These are phyloP conservation scores for Psittacula cyanocephala DNA, from an alignment of 2,113 vertebrate species.

Conservation along the genomic window DNA sequence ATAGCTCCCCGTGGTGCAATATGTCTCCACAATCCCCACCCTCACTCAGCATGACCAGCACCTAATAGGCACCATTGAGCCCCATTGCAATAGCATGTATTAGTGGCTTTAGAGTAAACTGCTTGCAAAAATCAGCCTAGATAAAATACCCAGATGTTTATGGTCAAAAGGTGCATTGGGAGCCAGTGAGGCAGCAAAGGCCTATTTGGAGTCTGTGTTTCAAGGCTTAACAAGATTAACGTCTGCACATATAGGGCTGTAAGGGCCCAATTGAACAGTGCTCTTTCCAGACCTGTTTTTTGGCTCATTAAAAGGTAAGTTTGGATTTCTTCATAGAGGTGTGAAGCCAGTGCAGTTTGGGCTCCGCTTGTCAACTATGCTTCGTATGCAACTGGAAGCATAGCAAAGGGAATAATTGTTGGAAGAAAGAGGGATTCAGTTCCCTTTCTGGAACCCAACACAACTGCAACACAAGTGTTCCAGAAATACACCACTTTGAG, in stretches of 20 bases:
- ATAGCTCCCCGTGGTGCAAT: not conserved
- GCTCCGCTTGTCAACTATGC: not conserved
- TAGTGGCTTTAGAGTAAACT: slow-evolving; percentile 40
- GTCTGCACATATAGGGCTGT: not conserved
- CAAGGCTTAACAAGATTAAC: slow-evolving; percentile 34
- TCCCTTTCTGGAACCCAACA: not conserved
- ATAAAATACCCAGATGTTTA: slow-evolving; percentile 64
- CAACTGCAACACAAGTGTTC: not conserved
- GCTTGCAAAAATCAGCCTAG: slow-evolving; percentile 36
- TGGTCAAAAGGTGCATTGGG: slow-evolving; percentile 52
- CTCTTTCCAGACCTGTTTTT: not conserved
- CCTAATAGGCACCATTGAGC: slow-evolving; percentile 15
- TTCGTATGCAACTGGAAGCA: not conserved
- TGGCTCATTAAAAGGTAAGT: not conserved
- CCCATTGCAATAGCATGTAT: not conserved
- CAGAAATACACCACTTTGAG: accelerated
- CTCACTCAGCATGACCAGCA: not conserved
- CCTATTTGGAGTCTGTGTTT: not conserved
- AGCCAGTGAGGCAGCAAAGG: slow-evolving; percentile 32
- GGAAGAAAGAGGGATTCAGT: not conserved
- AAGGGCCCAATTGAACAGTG: not conserved
- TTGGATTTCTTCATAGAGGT: not conserved
- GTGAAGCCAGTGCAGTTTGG: not conserved
- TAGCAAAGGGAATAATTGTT: not conserved
- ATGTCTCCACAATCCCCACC: not conserved